Conservation (phyloP, 1,140 invertebrate species). For the Ladona fulva region DNA sequence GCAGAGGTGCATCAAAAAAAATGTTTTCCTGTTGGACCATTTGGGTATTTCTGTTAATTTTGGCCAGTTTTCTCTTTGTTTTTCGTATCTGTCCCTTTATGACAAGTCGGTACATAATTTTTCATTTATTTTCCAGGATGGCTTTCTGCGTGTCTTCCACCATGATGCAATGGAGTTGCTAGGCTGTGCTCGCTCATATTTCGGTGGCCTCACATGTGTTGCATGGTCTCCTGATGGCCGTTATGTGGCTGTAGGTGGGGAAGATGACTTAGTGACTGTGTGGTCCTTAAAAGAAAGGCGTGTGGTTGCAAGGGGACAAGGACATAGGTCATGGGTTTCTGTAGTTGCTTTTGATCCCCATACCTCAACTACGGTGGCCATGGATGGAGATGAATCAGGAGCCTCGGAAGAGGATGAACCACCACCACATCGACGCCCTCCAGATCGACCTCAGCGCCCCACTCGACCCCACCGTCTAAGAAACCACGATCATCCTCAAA, state of each 20-base stretch:
- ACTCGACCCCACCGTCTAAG: neutral
- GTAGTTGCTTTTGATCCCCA: slow-evolving; percentile 95
- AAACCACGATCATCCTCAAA: slow-evolving; percentile 19
- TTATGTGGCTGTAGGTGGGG: slow-evolving; percentile 93
- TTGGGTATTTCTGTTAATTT: too few relatives aligned
- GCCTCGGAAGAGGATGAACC: slow-evolving; percentile 47
- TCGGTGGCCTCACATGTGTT: slow-evolving; percentile 91
- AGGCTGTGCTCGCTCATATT: slow-evolving; percentile 86
- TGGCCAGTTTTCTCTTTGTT: too few relatives aligned
- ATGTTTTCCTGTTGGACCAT: too few relatives aligned
- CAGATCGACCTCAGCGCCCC: neutral
- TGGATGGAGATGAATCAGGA: slow-evolving; percentile 35
- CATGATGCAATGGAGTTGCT: slow-evolving; percentile 95
- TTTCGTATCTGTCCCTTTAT: too few relatives aligned
- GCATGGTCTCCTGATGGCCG: slow-evolving; percentile 96
- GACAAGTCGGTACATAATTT: too few relatives aligned
- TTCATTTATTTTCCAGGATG: slow-evolving; percentile 65
- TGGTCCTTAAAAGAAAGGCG: slow-evolving; percentile 89
- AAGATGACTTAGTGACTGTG: slow-evolving; percentile 98
- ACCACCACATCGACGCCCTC: slow-evolving; percentile 18
- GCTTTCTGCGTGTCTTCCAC: slow-evolving; percentile 91
- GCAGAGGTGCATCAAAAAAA: too few relatives aligned
- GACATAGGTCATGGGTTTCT: slow-evolving; percentile 91
- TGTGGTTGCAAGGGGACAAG: slow-evolving; percentile 92
- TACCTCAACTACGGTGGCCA: slow-evolving; percentile 53